Evolutionary conservation across 2,113 vertebrate species (phyloP).

Genomic region (Noctilio leporinus): DNA sequence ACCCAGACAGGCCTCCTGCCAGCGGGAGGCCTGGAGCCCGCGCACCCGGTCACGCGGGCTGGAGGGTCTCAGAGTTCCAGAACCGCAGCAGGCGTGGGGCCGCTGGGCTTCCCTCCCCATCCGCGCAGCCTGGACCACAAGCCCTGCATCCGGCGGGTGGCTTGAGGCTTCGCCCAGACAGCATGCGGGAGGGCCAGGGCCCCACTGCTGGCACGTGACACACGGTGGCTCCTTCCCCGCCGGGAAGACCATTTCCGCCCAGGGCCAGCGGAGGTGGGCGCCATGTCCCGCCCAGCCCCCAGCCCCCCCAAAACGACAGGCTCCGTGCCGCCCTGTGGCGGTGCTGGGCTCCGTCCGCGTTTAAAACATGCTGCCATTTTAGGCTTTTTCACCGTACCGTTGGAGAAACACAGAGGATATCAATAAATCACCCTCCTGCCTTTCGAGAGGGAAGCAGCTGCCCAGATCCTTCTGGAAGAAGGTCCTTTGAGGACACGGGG

Average conservation of each 20-base stretch:
- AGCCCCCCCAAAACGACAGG: accelerated
- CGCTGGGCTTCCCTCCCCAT: no score
- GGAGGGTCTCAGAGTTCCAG: background rate
- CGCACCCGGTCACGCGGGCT: accelerated
- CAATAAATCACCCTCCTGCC: background rate
- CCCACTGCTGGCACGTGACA: accelerated
- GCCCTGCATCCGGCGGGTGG: accelerated
- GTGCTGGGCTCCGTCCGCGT: background rate
- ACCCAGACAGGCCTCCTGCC: no score
- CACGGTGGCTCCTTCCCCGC: accelerated
- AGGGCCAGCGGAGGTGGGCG: accelerated
- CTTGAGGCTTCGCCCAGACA: accelerated
- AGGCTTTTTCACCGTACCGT: background rate
- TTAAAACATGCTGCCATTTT: accelerated
- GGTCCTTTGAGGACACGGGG: accelerated
- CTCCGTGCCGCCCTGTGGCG: accelerated
- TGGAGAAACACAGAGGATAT: background rate
- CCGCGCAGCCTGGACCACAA: background rate
- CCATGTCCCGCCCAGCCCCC: accelerated
- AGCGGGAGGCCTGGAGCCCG: accelerated
- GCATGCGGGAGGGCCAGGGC: accelerated
- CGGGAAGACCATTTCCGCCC: accelerated
- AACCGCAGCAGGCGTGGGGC: accelerated
- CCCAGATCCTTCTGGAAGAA: background rate
- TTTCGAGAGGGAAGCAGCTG: background rate